Percentiles rank a stretch among this genome's conserved stretches.
phyloP scores from a whole-genome alignment of 2,888 invertebrate genomes.

The Tachina fera region DNA sequence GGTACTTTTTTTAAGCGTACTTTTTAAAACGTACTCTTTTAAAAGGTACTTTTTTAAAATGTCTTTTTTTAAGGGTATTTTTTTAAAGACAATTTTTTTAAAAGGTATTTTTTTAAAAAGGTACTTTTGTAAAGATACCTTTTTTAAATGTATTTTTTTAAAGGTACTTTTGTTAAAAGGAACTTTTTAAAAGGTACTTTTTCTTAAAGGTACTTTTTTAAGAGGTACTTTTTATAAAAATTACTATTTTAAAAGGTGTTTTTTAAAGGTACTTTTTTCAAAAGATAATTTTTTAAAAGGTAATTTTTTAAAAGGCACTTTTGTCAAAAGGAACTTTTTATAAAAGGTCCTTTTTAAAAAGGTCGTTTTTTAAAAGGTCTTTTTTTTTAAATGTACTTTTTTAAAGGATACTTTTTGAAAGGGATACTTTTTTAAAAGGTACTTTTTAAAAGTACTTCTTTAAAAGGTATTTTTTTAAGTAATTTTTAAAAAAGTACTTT shows the following conservation, averaged over 20 bases:
- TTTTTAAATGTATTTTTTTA: background rate
- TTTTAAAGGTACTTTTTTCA: background rate
- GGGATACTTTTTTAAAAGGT: background rate
- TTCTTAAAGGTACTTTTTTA: background rate
- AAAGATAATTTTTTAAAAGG: background rate
- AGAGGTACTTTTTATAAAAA: background rate
- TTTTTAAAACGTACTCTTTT: background rate
- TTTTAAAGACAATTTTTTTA: background rate
- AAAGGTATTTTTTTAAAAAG: background rate
- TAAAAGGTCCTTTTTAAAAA: background rate
- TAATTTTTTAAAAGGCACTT: background rate
- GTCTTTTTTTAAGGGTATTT: background rate
- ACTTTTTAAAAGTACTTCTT: background rate
- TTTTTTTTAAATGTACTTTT: no score
- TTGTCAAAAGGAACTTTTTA: background rate
- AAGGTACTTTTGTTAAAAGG: background rate
- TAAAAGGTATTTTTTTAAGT: background rate
- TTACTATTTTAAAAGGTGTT: background rate
- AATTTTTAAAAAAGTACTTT: background rate
- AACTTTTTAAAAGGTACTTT: slow-evolving; percentile 14
- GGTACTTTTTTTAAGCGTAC: background rate
- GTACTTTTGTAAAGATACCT: background rate
- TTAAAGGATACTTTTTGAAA: background rate
- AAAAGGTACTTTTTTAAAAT: background rate
- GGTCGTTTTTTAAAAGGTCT: background rate